Evolutionary conservation across 2,113 vertebrate genomes (phyloP).

Genomic region (Aplodontia rufa): DNA sequence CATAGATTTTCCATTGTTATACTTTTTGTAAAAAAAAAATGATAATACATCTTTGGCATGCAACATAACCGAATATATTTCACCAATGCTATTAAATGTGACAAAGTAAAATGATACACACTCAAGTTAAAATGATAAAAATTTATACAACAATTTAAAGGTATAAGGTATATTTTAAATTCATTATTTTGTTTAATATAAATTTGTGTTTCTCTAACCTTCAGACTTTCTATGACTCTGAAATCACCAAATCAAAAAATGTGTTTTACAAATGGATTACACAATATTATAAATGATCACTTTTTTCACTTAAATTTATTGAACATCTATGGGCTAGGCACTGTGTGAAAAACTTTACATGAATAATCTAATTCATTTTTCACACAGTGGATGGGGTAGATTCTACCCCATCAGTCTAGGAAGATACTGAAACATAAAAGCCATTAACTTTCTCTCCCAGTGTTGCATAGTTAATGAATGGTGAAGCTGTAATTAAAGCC

Average conservation of each 20-base stretch:
- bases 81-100: neutral
- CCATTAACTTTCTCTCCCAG: neutral
- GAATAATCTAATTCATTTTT: neutral
- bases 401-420: neutral
- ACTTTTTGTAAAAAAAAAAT: neutral
- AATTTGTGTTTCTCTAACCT: neutral
- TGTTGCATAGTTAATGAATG: neutral
- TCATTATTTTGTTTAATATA: neutral
- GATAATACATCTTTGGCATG: neutral
- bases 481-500: neutral
- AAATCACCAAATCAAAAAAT: slow-evolving; percentile 1
- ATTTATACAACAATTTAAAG: neutral
- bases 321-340: neutral
- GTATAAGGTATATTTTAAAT: neutral
- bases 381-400: neutral
- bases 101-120: neutral
- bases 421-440: neutral
- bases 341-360: neutral
- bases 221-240: neutral
- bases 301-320: neutral
- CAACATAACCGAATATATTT: neutral
- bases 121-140: neutral
- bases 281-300: neutral
- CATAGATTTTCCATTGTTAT: neutral
- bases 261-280: neutral